phyloP scores from a whole-genome alignment of 2,888 invertebrate genomes.

The Cheilosia urbana region DNA sequence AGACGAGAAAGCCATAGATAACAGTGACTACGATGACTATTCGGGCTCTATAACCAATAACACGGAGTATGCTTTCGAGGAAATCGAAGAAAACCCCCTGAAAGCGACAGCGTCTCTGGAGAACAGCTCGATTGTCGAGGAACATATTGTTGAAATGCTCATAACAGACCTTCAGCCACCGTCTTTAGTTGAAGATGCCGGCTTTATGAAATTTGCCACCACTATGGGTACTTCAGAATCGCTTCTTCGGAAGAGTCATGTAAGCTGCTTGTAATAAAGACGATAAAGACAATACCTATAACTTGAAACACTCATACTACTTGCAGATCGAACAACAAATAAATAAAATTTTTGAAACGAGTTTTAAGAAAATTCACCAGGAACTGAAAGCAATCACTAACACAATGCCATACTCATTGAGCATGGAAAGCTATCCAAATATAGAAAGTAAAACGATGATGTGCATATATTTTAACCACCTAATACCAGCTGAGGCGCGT shows the following conservation, averaged over 20 bases:
- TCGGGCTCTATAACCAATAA: conserved; percentile 41
- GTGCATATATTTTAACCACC: conserved; percentile 77
- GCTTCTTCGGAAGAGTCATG: conserved; percentile 59
- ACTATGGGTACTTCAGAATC: conserved; percentile 32
- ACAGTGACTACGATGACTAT: conserved; percentile 59
- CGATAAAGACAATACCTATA: conserved; percentile 6
- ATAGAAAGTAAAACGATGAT: conserved; percentile 69
- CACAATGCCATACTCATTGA: conserved; percentile 75
- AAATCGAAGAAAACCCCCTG: conserved; percentile 47
- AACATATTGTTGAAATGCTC: conserved; percentile 77
- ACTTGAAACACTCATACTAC: neutral
- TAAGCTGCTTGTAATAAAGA: conserved; percentile 35
- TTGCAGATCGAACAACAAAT: conserved; percentile 68
- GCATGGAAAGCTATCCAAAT: conserved; percentile 75
- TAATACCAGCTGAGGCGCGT: conserved; percentile 56
- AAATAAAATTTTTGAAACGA: conserved; percentile 46
- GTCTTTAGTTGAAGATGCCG: conserved; percentile 74
- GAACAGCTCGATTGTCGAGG: conserved; percentile 25
- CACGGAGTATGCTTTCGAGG: conserved; percentile 57
- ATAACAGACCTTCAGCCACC: conserved; percentile 77
- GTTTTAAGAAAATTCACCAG: conserved; percentile 58
- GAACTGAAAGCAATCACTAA: conserved; percentile 68
- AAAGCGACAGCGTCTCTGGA: conserved; percentile 19
- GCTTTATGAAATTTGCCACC: conserved; percentile 75
- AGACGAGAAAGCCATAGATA: conserved; percentile 54